Evolutionary conservation across 2,888 invertebrate genomes (phyloP).

Genomic region (Eulithis testata): DNA sequence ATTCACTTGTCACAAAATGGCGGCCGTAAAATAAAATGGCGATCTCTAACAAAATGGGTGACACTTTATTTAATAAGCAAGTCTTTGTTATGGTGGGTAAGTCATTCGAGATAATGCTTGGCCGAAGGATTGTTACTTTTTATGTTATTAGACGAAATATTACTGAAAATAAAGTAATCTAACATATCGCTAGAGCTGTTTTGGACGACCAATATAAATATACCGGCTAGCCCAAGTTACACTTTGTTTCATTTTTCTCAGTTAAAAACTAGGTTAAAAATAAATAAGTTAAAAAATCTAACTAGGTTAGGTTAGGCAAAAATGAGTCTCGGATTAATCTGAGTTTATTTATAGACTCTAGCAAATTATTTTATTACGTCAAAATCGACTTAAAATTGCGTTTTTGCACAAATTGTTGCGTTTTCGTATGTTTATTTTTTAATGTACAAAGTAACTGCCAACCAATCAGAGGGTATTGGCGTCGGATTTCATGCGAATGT

Average conservation of each 20-base stretch:
- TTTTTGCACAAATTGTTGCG: constrained; percentile 1
- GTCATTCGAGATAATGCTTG: constrained; percentile 38
- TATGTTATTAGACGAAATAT: constrained; percentile 19
- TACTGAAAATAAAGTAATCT: background rate
- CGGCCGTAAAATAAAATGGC: constrained; percentile 56
- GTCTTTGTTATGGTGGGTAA: constrained; percentile 37
- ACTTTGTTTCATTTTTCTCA: no score
- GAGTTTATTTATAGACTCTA: no score
- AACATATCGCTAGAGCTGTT: no score
- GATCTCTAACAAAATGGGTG: constrained; percentile 41
- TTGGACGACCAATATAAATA: no score
- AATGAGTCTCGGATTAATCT: no score
- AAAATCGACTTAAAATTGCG: constrained; percentile 1
- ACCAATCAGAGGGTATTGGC: constrained; percentile 53
- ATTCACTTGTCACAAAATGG: constrained; percentile 54
- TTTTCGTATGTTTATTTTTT: constrained; percentile 28
- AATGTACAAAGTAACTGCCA: constrained; percentile 43
- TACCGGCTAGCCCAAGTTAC: no score
- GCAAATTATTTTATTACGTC: no score
- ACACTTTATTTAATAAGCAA: constrained; percentile 47
- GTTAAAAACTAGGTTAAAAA: no score
- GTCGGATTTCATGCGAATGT: constrained; percentile 31
- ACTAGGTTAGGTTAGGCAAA: no score
- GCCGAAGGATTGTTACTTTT: constrained; percentile 19
- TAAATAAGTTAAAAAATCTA: no score